A percentile compares a stretch with the other conserved stretches of the same genome.
Evolutionary conservation across 2,113 vertebrate genomes (phyloP).

Genomic region (Copsychus sechellarum): DNA sequence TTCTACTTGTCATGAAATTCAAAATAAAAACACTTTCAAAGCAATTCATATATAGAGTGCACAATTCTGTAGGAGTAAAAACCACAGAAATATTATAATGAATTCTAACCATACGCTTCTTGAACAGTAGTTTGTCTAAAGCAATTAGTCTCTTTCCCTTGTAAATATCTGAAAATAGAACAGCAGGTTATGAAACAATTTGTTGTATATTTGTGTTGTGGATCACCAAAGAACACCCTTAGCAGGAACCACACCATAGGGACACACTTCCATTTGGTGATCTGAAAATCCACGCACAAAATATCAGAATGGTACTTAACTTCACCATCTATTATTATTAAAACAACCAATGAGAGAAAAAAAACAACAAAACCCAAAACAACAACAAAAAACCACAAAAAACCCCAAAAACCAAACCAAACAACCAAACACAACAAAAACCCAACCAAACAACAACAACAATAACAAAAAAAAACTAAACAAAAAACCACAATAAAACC

Average conservation of each 20-base stretch:
- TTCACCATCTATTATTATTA: not conserved
- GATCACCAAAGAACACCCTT: not conserved
- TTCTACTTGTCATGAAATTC: not conserved
- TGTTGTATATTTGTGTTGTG: not conserved
- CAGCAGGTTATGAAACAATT: not conserved
- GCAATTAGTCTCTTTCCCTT: not conserved
- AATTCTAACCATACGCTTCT: not conserved
- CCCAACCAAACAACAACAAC: too few relatives aligned
- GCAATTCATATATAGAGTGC: not conserved
- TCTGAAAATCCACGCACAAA: not conserved
- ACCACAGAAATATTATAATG: not conserved
- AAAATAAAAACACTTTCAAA: not conserved
- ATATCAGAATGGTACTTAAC: accelerated
- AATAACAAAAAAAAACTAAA: too few relatives aligned
- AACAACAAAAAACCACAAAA: too few relatives aligned
- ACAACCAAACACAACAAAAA: not conserved
- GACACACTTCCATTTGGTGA: not conserved
- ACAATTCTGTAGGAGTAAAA: not conserved
- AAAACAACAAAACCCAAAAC: not conserved
- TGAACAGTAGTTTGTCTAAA: not conserved
- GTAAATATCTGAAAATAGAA: not conserved
- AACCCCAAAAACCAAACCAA: too few relatives aligned
- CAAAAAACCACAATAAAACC: not conserved
- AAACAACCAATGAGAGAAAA: not conserved
- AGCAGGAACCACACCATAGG: not conserved